A percentile compares a stretch with the other conserved stretches of the same genome.
These are phyloP conservation scores for Acropora yongei DNA, from an alignment of 64 coral and sea anemone species.

Conservation along the genomic window DNA sequence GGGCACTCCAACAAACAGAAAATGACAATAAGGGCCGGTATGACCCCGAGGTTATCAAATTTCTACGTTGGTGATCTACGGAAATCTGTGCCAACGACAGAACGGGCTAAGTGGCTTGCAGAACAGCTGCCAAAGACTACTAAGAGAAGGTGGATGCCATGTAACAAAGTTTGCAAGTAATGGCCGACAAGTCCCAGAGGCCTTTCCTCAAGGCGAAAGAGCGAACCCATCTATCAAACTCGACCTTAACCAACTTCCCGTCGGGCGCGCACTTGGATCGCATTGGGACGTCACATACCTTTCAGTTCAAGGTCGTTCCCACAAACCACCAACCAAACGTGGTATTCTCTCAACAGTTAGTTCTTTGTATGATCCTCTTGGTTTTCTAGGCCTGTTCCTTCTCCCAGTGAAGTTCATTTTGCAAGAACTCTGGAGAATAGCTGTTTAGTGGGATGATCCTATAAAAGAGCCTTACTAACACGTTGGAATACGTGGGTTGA, in stretches of 20 bases:
- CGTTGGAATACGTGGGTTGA: conserved; percentile 22
- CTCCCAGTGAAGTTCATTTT: conserved; percentile 33
- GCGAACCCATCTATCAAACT: conserved; percentile 25
- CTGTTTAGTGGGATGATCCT: conserved; percentile 38
- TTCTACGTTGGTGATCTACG: conserved; percentile 51
- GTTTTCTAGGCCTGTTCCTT: conserved; percentile 43
- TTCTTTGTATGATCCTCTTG: conserved; percentile 61
- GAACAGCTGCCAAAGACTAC: neutral
- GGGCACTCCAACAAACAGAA: neutral
- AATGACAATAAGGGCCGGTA: neutral
- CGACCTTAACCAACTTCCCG: conserved; percentile 27
- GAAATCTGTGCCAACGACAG: neutral
- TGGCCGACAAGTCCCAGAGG: conserved; percentile 3
- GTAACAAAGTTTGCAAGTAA: conserved; percentile 68
- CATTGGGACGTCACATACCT: conserved; percentile 42
- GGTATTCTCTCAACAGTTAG: conserved; percentile 35
- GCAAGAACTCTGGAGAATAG: conserved; percentile 43
- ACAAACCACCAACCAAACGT: conserved; percentile 12
- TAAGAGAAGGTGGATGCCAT: conserved; percentile 24
- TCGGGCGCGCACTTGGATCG: conserved; percentile 45
- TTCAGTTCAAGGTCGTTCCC: conserved; percentile 19
- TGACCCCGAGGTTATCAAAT: neutral
- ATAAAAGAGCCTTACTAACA: conserved; percentile 11
- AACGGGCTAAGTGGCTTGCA: neutral
- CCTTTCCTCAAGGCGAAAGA: neutral